A percentile compares a stretch with the other conserved stretches of the same genome.
Conservation (phyloP, 2,113 vertebrate species). For the Eulemur macaco region DNA sequence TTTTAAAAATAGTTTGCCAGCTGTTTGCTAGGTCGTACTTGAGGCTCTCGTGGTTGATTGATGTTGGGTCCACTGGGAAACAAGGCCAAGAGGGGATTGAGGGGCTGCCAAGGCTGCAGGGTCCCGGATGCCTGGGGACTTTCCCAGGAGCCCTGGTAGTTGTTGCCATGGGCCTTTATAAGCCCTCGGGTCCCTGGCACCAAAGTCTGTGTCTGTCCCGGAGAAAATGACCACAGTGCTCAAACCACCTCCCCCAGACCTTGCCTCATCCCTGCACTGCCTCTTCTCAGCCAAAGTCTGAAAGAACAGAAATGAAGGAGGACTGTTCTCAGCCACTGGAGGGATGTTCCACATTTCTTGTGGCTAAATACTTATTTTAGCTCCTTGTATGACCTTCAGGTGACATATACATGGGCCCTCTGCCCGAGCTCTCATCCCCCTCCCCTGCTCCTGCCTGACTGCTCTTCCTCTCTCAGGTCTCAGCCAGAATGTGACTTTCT, state of each 20-base stretch:
- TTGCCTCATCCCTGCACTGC: not conserved
- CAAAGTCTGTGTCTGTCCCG: not conserved
- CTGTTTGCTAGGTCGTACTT: constrained; percentile 60
- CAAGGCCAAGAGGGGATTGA: constrained; percentile 8
- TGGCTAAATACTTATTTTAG: not conserved
- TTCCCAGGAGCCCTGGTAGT: constrained; percentile 72
- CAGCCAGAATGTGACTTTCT: not conserved
- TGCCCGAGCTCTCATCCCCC: not conserved
- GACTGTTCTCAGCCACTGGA: not conserved
- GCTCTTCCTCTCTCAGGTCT: not conserved
- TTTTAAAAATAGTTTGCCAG: constrained; percentile 73
- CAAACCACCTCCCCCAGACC: not conserved
- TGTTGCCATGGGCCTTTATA: constrained; percentile 64
- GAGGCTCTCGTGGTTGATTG: constrained; percentile 43
- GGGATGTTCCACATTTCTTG: not conserved
- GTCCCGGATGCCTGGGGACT: constrained; percentile 51
- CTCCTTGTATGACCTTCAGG: not conserved
- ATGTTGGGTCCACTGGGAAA: constrained; percentile 26
- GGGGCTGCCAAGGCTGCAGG: constrained; percentile 32
- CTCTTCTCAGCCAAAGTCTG: not conserved
- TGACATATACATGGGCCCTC: not conserved
- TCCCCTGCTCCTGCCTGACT: not conserved
- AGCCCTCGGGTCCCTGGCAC: constrained; percentile 37
- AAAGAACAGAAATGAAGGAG: not conserved
- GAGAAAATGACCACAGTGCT: not conserved